Percentiles rank a stretch among this genome's conserved stretches.
Evolutionary conservation across 1,140 invertebrate genomes (phyloP).

Genomic region (Metaphire vulgaris): DNA sequence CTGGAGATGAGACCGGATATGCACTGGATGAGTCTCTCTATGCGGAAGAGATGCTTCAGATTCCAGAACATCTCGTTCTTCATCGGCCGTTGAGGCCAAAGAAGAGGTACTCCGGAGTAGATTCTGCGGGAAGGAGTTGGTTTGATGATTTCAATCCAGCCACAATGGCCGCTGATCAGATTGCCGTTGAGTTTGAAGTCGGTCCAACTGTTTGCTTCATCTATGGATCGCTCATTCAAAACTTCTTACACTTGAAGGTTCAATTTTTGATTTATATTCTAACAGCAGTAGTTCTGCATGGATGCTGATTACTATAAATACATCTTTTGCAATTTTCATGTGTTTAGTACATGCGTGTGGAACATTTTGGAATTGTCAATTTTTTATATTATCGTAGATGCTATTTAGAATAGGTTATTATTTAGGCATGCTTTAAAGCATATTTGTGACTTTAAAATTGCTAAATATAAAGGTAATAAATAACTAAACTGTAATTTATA

Average conservation of each 20-base stretch:
- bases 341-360: no score
- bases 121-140: background rate
- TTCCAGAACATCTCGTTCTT: slow-evolving; percentile 70
- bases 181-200: slow-evolving; percentile 83
- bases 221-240: slow-evolving; percentile 80
- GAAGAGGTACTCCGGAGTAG: slow-evolving; percentile 2
- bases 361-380: no score
- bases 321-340: no score
- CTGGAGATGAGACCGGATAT: no score
- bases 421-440: background rate
- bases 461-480: no score
- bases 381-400: no score
- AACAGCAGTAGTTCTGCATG: no score
- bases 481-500: no score
- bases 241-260: slow-evolving; percentile 64
- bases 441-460: background rate
- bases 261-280: background rate
- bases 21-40: background rate
- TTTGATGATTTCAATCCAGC: slow-evolving; percentile 73
- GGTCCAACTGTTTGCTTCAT: slow-evolving; percentile 79
- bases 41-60: slow-evolving; percentile 79
- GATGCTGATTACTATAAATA: no score
- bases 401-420: no score
- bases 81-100: slow-evolving; percentile 30
- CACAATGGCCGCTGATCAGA: slow-evolving; percentile 72